Base-by-base conservation (phyloP, 1,140 invertebrate species). In the Brachionus plicatilis region DNA sequence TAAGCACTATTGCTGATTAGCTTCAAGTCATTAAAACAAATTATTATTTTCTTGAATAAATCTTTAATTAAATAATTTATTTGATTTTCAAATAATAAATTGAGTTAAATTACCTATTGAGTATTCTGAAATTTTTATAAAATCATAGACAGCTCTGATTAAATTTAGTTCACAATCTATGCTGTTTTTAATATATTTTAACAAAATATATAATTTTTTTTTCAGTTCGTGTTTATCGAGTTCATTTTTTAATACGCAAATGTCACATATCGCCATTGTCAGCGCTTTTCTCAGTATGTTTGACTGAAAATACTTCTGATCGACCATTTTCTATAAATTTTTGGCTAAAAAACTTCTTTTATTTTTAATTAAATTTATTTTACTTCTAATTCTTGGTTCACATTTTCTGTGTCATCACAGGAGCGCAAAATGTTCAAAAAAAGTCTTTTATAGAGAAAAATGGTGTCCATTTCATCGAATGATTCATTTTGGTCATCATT, bases 11-110 rank as follows among this genome's bases (percentile, higher is more conserved):
- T 76, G 5, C 14, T 76, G 3, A 76, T 76, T 47, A 76, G 12
- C 27, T 76, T 76, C 27, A n/a, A 27, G 17, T 76, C 72, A n/a
- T 76, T 76, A 27, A 76, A 76, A 76, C 43, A 50, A 20, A n/a
- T 27, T 27, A 76, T 29, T 27, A 50, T 50, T 50, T 76, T 76
- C 29, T 76, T 76, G 43, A 76, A 76, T 20, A 76, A 50, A 47
- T 76, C 72, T 76, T 50, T 6, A 76, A 27, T 27, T 27, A 50
- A 76, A 27, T 11, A 47, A 17, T 29, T 76, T 12, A 20, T 47
- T 50, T 37, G 5, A 47, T 50, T 45, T 17, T 12, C 8, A 43
- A 17, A 9, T 6, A 76, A 3, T 6, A 27, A 27, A 24, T 50
- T 50, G 27, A 37, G 12, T 11, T 76, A 7, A 45, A 9, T 50